Conservation (phyloP, 2,888 invertebrate species). For the Chelonus formosanus region DNA sequence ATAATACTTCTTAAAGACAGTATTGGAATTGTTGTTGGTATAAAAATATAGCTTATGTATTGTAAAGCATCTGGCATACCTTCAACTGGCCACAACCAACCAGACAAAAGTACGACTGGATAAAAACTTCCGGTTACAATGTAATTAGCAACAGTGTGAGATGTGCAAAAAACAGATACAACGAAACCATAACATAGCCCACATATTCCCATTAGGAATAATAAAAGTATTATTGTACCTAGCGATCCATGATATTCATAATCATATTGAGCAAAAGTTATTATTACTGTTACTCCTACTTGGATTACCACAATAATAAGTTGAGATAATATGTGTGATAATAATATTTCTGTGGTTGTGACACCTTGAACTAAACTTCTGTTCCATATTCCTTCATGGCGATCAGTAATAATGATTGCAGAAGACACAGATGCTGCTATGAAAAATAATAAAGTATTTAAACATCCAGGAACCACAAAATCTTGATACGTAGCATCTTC, state of each 20-base stretch:
- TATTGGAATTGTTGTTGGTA: slow-evolving; percentile 85
- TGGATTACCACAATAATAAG: slow-evolving; percentile 78
- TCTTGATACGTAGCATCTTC: slow-evolving; percentile 73
- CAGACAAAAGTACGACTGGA: slow-evolving; percentile 86
- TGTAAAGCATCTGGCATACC: slow-evolving; percentile 73
- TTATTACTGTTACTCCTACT: slow-evolving; percentile 70
- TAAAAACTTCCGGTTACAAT: slow-evolving; percentile 89
- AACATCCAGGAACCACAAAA: slow-evolving; percentile 86
- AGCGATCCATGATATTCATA: slow-evolving; percentile 73
- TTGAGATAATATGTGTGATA: slow-evolving; percentile 83
- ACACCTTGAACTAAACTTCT: slow-evolving; percentile 86
- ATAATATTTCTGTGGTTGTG: slow-evolving; percentile 79
- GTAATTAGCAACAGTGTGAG: slow-evolving; percentile 84
- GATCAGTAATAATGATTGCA: slow-evolving; percentile 81
- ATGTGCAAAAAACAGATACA: slow-evolving; percentile 80
- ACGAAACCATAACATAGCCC: slow-evolving; percentile 89
- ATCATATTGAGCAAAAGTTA: slow-evolving; percentile 72
- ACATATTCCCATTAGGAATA: slow-evolving; percentile 78
- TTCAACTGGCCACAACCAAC: slow-evolving; percentile 76
- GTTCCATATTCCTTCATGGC: slow-evolving; percentile 87
- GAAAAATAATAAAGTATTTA: slow-evolving; percentile 87
- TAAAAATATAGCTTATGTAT: slow-evolving; percentile 69
- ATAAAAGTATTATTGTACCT: slow-evolving; percentile 70
- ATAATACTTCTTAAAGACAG: slow-evolving; percentile 79
- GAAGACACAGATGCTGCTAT: slow-evolving; percentile 85